Evolutionary conservation across 2,113 vertebrate genomes (phyloP), one percentile per base, ranked within the genome.

Genomic region (Sinocyclocheilus rhinocerous): DNA sequence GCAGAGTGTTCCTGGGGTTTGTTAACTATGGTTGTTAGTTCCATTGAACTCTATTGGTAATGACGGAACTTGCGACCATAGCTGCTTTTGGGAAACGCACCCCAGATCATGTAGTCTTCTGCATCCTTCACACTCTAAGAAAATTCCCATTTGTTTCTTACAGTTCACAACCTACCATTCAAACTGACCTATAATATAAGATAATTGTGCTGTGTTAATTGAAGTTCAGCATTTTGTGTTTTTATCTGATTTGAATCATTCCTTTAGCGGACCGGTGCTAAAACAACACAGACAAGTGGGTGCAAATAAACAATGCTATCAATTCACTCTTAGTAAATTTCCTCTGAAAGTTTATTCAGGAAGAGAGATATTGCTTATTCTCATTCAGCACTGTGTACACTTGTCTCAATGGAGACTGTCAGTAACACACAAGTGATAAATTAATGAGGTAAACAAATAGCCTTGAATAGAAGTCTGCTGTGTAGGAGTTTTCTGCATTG

Each of bases 271-370:
- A 72, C 33, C 33, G 33, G 69, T 3, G 4, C 69, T 39, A 72
- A 39, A 10, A 36, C 7, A 70, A 1, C 16, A 36, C 0, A 69
- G 13, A 69, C 3, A 18, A 18, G 16, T 0, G 18, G 3, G 29
- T 36, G 33, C 1, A 72, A 72, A 72, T 72, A 72, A 36, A 72
- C 33, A 69, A 69, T 69, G 65, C 26, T 69, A 72, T 42, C 69
- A 22, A 2, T 72, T 39, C 8, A 22, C 22, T 42, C 36, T 42
- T 72, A n/a, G 33, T 22, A 89, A 77, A 59, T 86, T 69, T 90
- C 91, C 83, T 55, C 87, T 96, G 93, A 95, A 96, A 94, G 86
- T 94, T 96, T 96, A 94, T 96, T 96, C 93, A 89, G 90, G 84
- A 91, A 86, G 84, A 85, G 88, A 90, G 90, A 94, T 90, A 89